Evolutionary conservation across 2,797 vertebrate genomes (phyloP).

Genomic region (Myripristis jacobus): DNA sequence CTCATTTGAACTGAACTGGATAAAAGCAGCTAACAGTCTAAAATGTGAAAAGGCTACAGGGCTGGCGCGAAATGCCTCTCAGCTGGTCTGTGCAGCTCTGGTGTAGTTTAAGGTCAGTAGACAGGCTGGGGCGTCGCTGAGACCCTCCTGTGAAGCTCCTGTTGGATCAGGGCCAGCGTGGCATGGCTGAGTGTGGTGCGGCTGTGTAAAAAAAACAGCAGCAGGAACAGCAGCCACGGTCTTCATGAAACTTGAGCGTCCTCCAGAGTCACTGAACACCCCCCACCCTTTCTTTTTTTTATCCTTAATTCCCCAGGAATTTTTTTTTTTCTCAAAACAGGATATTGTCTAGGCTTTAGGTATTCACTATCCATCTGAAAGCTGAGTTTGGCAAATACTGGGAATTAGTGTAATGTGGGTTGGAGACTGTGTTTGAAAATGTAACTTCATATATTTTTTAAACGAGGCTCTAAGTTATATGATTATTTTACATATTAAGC

Average conservation of each 20-base stretch:
- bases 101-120: constrained; percentile 64
- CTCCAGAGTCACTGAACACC: constrained; percentile 47
- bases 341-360: constrained; percentile 76
- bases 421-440: constrained; percentile 21
- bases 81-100: constrained; percentile 26
- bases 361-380: constrained; percentile 52
- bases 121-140: constrained; percentile 55
- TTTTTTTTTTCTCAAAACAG: constrained; percentile 73
- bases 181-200: constrained; percentile 50
- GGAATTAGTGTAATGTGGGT: constrained; percentile 39
- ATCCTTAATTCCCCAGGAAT: constrained; percentile 74
- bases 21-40: neutral
- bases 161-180: constrained; percentile 59
- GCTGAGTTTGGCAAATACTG: constrained; percentile 48
- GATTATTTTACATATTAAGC: neutral
- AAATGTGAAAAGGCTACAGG: constrained; percentile 9
- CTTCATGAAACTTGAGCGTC: constrained; percentile 62
- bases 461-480: no score
- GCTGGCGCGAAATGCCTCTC: constrained; percentile 22
- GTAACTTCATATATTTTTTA: neutral
- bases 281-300: constrained; percentile 25
- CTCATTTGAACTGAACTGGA: neutral
- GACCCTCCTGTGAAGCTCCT: constrained; percentile 60
- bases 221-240: constrained; percentile 74
- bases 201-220: constrained; percentile 78